phyloP scores from a whole-genome alignment of 2,113 vertebrate genomes.

The Heterochromis multidens region DNA sequence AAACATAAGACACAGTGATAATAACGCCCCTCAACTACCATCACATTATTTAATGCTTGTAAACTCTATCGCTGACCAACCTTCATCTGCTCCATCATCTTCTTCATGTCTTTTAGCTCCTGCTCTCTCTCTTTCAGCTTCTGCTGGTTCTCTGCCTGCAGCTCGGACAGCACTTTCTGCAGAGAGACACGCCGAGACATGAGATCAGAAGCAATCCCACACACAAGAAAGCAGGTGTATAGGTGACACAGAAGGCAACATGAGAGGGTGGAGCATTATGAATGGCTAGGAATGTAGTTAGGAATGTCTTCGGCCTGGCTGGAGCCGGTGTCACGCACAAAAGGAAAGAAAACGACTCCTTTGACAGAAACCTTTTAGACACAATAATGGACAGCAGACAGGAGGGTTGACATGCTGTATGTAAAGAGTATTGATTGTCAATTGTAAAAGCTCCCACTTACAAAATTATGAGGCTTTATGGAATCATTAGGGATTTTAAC shows the following conservation, averaged over 20 bases:
- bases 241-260: not conserved
- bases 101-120: constrained; percentile 77
- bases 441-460: not conserved
- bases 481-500: not conserved
- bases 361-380: not conserved
- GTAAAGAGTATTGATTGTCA: not conserved
- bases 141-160: constrained; percentile 68
- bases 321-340: not conserved
- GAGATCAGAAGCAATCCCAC: not conserved
- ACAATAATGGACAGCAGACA: not conserved
- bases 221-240: not conserved
- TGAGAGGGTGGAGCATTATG: not conserved
- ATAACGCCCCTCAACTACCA: not conserved
- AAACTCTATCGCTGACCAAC: constrained; percentile 21
- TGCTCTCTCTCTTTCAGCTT: constrained; percentile 70
- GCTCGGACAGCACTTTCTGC: constrained; percentile 65
- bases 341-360: not conserved
- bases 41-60: not conserved
- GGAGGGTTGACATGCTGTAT: not conserved
- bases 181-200: not conserved
- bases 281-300: constrained; percentile 62
- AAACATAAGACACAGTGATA: not conserved
- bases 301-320: constrained; percentile 49
- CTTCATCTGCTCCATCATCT: constrained; percentile 71
- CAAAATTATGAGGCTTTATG: not conserved